These are phyloP conservation scores for Perognathus longimembris DNA, from an alignment of 2,113 vertebrate species.

Conservation along the genomic window DNA sequence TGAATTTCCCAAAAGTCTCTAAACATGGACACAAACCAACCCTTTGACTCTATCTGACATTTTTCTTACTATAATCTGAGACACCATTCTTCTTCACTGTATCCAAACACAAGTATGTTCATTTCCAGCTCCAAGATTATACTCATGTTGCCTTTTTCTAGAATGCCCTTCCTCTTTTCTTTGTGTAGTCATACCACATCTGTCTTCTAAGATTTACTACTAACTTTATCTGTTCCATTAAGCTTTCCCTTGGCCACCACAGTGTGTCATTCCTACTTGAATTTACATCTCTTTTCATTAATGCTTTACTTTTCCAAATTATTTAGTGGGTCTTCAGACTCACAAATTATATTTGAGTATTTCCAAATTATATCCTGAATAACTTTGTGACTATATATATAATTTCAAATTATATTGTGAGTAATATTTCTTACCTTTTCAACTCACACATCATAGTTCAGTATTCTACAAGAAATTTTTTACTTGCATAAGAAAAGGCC, in stretches of 20 bases:
- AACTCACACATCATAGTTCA: neutral
- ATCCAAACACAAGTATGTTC: neutral
- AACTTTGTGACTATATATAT: too few relatives aligned
- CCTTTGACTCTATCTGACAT: neutral
- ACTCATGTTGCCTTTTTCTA: constrained; percentile 10
- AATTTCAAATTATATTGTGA: neutral
- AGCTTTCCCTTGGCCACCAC: neutral
- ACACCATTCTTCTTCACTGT: constrained; percentile 2
- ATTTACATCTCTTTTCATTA: neutral
- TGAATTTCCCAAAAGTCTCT: constrained; percentile 12
- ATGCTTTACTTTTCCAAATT: constrained; percentile 10
- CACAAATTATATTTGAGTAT: too few relatives aligned
- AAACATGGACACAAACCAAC: constrained; percentile 4
- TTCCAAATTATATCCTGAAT: too few relatives aligned
- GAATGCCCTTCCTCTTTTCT: neutral
- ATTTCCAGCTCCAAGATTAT: constrained; percentile 2
- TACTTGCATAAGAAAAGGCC: neutral
- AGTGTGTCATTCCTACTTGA: neutral
- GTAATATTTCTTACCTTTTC: constrained; percentile 39
- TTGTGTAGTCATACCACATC: neutral
- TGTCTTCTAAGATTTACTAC: neutral
- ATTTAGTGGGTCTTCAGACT: too few relatives aligned
- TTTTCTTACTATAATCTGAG: neutral
- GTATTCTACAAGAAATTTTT: neutral
- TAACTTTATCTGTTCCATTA: constrained; percentile 36